phyloP scores from a whole-genome alignment of 2,797 vertebrate species.

The Macrochelys suwanniensis region DNA sequence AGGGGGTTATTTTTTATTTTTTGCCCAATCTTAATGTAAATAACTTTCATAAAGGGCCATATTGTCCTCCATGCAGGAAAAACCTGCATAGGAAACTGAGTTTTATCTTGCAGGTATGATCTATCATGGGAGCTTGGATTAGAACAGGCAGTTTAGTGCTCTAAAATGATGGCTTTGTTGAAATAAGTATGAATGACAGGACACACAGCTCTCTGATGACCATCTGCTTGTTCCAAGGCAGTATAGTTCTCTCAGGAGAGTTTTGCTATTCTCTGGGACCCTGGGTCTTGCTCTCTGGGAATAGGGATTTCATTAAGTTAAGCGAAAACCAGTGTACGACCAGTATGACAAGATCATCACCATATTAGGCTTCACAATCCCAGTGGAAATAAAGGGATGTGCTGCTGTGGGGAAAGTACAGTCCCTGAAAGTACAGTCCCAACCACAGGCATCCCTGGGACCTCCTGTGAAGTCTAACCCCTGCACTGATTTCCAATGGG shows the following conservation, averaged over 20 bases:
- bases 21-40: background rate
- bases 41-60: background rate
- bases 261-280: background rate
- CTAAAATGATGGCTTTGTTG: background rate
- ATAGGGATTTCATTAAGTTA: background rate
- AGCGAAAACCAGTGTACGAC: background rate
- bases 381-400: background rate
- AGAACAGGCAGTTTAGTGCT: background rate
- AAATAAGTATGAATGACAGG: background rate
- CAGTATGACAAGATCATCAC: background rate
- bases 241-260: background rate
- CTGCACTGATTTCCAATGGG: background rate
- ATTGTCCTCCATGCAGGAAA: background rate
- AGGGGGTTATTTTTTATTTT: background rate
- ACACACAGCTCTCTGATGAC: background rate
- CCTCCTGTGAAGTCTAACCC: background rate
- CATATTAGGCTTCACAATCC: background rate
- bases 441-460: background rate
- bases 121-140: background rate
- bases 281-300: background rate
- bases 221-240: background rate
- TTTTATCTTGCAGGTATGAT: background rate
- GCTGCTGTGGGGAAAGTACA: background rate
- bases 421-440: background rate
- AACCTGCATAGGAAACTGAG: background rate